Evolutionary conservation across 2,888 invertebrate species (phyloP), one percentile per base, ranked within the genome.

Genomic region (Dryobota labecula): DNA sequence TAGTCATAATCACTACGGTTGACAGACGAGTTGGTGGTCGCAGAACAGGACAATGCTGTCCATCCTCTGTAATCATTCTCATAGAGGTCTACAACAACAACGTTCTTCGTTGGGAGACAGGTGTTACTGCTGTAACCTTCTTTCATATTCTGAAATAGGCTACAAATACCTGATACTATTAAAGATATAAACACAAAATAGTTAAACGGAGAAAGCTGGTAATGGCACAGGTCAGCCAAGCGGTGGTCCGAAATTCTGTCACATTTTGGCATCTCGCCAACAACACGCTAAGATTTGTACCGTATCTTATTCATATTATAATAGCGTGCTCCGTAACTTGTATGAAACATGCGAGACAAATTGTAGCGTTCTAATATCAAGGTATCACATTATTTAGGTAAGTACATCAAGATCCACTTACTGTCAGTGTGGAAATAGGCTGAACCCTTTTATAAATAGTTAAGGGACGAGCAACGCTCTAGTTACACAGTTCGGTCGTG

Each of bases 371-470:
- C 82, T 82, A 73, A 86, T 86, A 84, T 84, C 82, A 80, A 73
- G 74, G 84, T 85, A 74, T 84, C 83, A 78, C 70, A 68, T 86
- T 80, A 87, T 87, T 84, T 83, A 82, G 83, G 86, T 83, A 86
- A 84, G 87, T 90, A 90, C 86, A 90, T 90, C 89, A 90, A 85
- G 88, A 91, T 92, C 92, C 86, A 83, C 84, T 92, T 91, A 88
- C 92, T 90, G 90, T 92, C 93, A 84, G 83, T 83, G 86, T 88
- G 88, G 87, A 90, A 93, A 92, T 91, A 90, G 90, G 89, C 84
- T 90, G 88, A 90, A 87, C 86, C 82, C 78, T 86, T 87, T 92
- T 92, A 93, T 93, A 93, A 93, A 94, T 94, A 93, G 89, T 90
- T 88, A 90, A 90, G 89, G 87, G 87, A 89, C 88, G 87, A 85